A percentile compares a stretch with the other conserved stretches of the same genome.
Evolutionary conservation across 2,888 invertebrate species (phyloP).

Genomic region (Drosophila tripunctata): DNA sequence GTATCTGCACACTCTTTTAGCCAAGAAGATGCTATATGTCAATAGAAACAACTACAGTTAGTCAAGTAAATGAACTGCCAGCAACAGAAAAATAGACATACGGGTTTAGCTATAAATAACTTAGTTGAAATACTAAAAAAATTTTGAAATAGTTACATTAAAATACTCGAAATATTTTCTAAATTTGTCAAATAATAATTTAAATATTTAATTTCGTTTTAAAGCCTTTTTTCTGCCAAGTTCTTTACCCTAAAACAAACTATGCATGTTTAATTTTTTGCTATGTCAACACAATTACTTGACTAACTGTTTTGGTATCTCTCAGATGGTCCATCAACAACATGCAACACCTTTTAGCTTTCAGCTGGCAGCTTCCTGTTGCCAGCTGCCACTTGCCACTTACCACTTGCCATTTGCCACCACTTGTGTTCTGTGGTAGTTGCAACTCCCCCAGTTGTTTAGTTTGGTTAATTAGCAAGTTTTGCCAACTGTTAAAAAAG

Average conservation of each 20-base stretch:
- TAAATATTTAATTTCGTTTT: too few species aligned
- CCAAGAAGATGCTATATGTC: constrained; percentile 45
- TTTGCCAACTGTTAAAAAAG: constrained; percentile 46
- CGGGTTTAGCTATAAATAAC: too few species aligned
- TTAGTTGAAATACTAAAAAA: too few species aligned
- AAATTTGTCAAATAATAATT: too few species aligned
- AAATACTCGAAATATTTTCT: too few species aligned
- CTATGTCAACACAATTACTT: neutral
- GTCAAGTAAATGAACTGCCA: neutral
- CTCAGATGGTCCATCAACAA: constrained; percentile 8
- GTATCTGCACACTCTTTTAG: constrained; percentile 23
- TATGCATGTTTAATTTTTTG: neutral
- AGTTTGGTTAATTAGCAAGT: constrained; percentile 55
- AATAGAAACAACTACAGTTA: constrained; percentile 23
- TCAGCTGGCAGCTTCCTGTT: constrained; percentile 8
- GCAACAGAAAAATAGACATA: neutral
- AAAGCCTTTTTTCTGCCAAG: too few species aligned
- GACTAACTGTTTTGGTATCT: neutral
- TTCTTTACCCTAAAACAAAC: too few species aligned
- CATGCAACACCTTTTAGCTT: constrained; percentile 14
- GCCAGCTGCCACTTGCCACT: neutral
- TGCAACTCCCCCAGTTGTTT: constrained; percentile 29
- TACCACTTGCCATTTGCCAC: too few species aligned
- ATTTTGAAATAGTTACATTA: too few species aligned
- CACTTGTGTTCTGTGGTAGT: too few species aligned